Percentiles rank a stretch among this genome's conserved stretches.
These are phyloP conservation scores for Lycocerus yunnanus DNA, from an alignment of 2,888 invertebrate genomes.

Conservation along the genomic window DNA sequence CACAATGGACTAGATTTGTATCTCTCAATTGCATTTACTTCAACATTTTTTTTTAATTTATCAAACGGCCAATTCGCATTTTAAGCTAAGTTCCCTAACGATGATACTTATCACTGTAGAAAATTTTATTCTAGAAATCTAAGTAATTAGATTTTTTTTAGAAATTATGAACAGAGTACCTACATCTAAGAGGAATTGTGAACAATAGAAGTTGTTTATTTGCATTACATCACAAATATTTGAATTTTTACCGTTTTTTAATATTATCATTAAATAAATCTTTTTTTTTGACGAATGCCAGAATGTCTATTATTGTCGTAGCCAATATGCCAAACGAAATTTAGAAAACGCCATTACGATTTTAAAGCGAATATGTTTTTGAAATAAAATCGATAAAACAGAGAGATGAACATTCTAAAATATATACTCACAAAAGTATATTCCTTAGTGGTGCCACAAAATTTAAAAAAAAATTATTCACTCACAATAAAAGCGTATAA, in stretches of 20 bases:
- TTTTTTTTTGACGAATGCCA: background rate
- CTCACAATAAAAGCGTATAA: constrained; percentile 9
- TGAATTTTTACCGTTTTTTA: background rate
- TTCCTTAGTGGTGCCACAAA: constrained; percentile 3
- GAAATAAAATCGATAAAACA: constrained; percentile 45
- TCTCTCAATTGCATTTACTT: constrained; percentile 20
- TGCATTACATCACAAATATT: background rate
- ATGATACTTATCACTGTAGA: background rate
- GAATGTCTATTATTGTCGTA: background rate
- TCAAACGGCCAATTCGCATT: background rate
- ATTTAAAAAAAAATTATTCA: background rate
- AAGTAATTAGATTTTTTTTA: no score
- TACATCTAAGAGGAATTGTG: no score
- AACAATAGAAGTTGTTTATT: background rate
- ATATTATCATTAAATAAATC: background rate
- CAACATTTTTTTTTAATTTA: background rate
- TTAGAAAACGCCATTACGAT: constrained; percentile 22
- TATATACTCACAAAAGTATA: background rate
- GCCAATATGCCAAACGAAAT: background rate
- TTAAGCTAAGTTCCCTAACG: background rate
- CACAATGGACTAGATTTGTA: constrained; percentile 27
- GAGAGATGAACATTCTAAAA: constrained; percentile 2
- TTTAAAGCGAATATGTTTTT: constrained; percentile 37
- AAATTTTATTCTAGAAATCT: background rate
- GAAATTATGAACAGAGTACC: background rate